phyloP scores from a whole-genome alignment of 2,113 vertebrate genomes.

The Ailurus styani region DNA sequence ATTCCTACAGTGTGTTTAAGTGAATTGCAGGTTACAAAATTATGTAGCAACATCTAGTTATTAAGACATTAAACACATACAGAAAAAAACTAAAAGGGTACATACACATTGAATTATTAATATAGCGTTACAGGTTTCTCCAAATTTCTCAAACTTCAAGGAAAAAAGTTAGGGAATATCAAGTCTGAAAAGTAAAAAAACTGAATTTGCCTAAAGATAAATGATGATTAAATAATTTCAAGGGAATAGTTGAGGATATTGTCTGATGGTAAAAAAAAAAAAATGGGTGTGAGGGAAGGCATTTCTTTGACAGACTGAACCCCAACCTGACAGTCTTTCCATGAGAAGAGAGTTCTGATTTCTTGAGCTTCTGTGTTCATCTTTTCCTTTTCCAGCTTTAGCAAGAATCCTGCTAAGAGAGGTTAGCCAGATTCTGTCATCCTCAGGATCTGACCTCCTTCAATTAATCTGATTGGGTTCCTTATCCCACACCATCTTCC shows the following conservation, averaged over 20 bases:
- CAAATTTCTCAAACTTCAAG: conserved; percentile 2
- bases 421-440: background rate
- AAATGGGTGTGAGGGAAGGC: background rate
- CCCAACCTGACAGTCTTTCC: background rate
- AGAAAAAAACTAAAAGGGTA: background rate
- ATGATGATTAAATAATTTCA: background rate
- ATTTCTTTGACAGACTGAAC: background rate
- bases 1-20: background rate
- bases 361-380: background rate
- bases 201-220: background rate
- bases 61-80: background rate
- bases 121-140: background rate
- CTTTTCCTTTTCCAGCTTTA: background rate
- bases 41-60: background rate
- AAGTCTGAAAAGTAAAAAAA: background rate
- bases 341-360: background rate
- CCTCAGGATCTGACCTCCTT: background rate
- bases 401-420: background rate
- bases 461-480: background rate
- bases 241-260: background rate
- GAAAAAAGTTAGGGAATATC: background rate
- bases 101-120: background rate
- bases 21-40: background rate
- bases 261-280: background rate
- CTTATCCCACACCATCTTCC: background rate